phyloP scores from a whole-genome alignment of 2,797 vertebrate species.

The Alosa sapidissima region DNA sequence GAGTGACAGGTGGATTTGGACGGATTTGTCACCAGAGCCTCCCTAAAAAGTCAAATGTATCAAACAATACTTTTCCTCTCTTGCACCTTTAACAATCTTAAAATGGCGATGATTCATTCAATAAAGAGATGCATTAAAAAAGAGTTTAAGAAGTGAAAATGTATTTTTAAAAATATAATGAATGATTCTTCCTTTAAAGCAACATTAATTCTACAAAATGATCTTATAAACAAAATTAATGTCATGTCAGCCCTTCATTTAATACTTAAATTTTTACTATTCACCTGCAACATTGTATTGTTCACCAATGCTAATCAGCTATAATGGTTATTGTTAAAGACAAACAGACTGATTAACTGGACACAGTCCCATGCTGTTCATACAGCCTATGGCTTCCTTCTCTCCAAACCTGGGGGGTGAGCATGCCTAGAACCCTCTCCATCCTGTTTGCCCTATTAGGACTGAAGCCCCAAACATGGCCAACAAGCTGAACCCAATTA shows the following conservation, averaged over 20 bases:
- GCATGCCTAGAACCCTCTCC: background rate
- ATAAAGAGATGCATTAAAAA: no score
- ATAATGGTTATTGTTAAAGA: background rate
- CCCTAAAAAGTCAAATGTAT: background rate
- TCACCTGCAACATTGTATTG: no score
- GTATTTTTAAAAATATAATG: no score
- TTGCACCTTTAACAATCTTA: no score
- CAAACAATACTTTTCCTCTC: background rate
- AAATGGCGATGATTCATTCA: no score
- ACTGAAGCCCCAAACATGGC: constrained; percentile 41
- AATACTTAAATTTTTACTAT: no score
- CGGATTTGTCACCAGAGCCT: background rate
- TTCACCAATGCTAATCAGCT: background rate
- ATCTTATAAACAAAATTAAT: no score
- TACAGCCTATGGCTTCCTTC: background rate
- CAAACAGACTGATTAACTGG: background rate
- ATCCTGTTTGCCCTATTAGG: background rate
- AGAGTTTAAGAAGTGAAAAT: no score
- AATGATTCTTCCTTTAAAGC: background rate
- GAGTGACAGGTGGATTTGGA: background rate
- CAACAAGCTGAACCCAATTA: constrained; percentile 50
- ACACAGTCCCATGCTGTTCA: background rate
- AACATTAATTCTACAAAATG: no score
- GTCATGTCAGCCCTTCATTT: no score
- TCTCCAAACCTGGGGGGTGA: background rate